A percentile compares a stretch with the other conserved stretches of the same genome.
These are phyloP conservation scores for Andrena marginata DNA, from an alignment of 2,888 invertebrate genomes.

Conservation along the genomic window DNA sequence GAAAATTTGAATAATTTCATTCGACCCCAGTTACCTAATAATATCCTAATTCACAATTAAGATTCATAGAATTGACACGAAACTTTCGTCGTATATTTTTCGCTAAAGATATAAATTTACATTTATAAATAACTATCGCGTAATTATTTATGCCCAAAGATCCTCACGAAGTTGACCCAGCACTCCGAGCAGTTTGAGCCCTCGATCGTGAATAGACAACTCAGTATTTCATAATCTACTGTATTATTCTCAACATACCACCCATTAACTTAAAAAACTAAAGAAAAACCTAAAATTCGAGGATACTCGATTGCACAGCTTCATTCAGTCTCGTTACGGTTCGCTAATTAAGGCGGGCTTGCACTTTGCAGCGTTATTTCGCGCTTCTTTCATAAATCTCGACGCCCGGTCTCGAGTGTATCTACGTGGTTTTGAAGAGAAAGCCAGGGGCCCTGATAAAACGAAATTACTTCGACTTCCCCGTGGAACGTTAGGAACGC, in stretches of 20 bases:
- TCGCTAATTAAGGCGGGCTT: slow-evolving; percentile 17
- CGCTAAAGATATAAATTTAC: too few species aligned
- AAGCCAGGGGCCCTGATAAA: slow-evolving; percentile 1
- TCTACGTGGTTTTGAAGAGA: background rate
- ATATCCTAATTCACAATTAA: too few species aligned
- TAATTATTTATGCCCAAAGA: slow-evolving; percentile 6
- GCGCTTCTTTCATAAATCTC: slow-evolving; percentile 3
- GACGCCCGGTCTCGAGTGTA: background rate
- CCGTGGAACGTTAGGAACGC: slow-evolving; percentile 1
- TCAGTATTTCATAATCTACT: too few species aligned
- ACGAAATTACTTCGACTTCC: slow-evolving; percentile 13
- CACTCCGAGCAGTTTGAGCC: too few species aligned
- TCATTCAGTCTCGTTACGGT: background rate
- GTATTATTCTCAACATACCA: too few species aligned
- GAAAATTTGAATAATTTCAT: too few species aligned
- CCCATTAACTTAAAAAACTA: too few species aligned
- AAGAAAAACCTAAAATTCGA: background rate
- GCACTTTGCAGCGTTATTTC: background rate
- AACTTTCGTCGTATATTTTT: too few species aligned
- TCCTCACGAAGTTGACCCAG: too few species aligned
- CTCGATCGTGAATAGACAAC: background rate
- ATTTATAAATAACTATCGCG: background rate
- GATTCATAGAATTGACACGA: too few species aligned
- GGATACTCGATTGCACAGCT: background rate
- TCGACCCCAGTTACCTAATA: too few species aligned